Base-by-base conservation (phyloP, 2,888 invertebrate genomes). In the Anarsia innoxiella region DNA sequence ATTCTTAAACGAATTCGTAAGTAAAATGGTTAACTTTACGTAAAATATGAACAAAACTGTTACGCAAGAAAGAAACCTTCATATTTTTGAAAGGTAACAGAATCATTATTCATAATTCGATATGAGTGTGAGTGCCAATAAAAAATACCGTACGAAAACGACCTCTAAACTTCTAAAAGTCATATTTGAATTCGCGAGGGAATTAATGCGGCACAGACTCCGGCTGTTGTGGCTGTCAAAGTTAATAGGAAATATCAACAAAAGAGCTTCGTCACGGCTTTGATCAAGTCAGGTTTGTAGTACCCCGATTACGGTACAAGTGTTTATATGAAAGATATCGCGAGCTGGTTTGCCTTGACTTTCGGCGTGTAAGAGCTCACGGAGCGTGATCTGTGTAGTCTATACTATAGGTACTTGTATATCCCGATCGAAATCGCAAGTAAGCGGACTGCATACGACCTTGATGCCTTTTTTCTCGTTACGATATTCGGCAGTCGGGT, bases 381-480 rank as follows among this genome's bases (percentile, higher is more conserved):
- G 42, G 42, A 46, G 23, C 30, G n/a, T 16, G n/a, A n/a, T n/a
- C n/a, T n/a, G n/a, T n/a, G n/a, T n/a, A n/a, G n/a, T n/a, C 13
- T 11, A 10, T 9, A n/a, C n/a, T 14, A 10, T 9, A 27, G 8
- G 10, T 26, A 25, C 10, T 13, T 23, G 23, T 25, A 33, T 14
- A 25, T 14, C 23, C 30, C 29, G 12, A 31, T 61, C 63, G 77
- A 79, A 75, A 80, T 67, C 73, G 78, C 64, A 77, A 80, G 80
- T 80, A 78, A 80, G 74, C 74, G 77, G 78, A 59, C 68, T 71
- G 77, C 76, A 74, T 52, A 44, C 68, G 71, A 64, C 79, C 79
- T 77, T 76, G 73, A 40, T 61, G 63, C 57, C 58, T 66, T 74
- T 74, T 74, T 69, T 67, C 66, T 62, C 60, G 51, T 66, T 56